A percentile compares a stretch with the other conserved stretches of the same genome.
These are phyloP conservation scores for Tethya wilhelma DNA, from an alignment of 37 sponge, comb jelly and placozoan species.

Conservation along the genomic window DNA sequence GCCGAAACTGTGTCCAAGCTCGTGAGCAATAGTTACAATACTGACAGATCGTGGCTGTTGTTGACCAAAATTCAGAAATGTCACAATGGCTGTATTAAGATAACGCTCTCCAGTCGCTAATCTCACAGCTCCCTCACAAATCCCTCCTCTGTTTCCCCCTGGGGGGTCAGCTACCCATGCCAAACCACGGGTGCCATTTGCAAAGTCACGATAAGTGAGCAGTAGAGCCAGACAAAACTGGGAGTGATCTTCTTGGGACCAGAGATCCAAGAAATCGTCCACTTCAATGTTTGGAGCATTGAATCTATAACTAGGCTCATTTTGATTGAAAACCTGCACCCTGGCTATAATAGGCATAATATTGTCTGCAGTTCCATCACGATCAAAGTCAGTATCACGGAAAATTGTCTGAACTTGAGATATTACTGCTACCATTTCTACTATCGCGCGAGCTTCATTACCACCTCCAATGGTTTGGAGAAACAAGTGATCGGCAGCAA, in stretches of 20 bases:
- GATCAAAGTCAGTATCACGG: slow-evolving; percentile 50
- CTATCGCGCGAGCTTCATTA: slow-evolving; percentile 27
- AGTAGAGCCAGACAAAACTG: slow-evolving; percentile 79
- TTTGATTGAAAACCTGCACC: slow-evolving; percentile 5
- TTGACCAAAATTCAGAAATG: slow-evolving; percentile 79
- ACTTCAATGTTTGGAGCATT: slow-evolving; percentile 51
- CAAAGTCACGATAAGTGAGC: slow-evolving; percentile 92
- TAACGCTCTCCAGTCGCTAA: slow-evolving; percentile 37
- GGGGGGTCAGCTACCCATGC: slow-evolving; percentile 87
- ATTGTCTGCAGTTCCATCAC: background rate
- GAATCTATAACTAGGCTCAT: slow-evolving; percentile 1
- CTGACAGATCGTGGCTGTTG: slow-evolving; percentile 66
- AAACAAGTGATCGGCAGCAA: slow-evolving; percentile 80
- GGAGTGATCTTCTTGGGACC: slow-evolving; percentile 67
- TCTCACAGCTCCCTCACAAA: slow-evolving; percentile 68
- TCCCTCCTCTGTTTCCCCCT: slow-evolving; percentile 80
- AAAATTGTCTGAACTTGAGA: slow-evolving; percentile 45
- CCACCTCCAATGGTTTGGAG: slow-evolving; percentile 37
- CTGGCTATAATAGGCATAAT: slow-evolving; percentile 24
- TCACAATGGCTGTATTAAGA: slow-evolving; percentile 93
- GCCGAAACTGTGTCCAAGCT: slow-evolving; percentile 96
- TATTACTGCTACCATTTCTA: slow-evolving; percentile 50
- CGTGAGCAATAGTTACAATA: slow-evolving; percentile 89
- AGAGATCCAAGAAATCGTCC: slow-evolving; percentile 72
- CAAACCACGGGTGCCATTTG: slow-evolving; percentile 86